Conservation (phyloP, 2,888 invertebrate genomes). For the Oxystoma pomonae region DNA sequence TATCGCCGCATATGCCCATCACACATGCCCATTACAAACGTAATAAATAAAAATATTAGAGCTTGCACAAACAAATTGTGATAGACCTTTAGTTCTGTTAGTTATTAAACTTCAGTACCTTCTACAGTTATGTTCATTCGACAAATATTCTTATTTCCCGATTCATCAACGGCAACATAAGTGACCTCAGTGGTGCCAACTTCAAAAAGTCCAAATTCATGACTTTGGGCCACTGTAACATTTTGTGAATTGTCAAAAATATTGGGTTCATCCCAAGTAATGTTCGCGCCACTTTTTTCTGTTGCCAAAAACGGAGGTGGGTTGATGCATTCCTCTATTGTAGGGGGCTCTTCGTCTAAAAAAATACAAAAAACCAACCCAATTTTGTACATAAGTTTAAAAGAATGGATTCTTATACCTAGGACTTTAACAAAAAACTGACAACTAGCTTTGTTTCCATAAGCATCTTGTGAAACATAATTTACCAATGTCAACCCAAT, state of each 20-base stretch:
- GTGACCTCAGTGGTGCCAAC: slow-evolving; percentile 54
- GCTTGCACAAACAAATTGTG: too few relatives aligned
- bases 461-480: slow-evolving; percentile 59
- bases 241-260: slow-evolving; percentile 56
- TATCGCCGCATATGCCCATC: too few relatives aligned
- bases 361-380: slow-evolving; percentile 8
- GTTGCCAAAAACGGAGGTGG: slow-evolving; percentile 51
- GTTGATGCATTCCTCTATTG: slow-evolving; percentile 55
- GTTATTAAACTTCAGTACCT: too few relatives aligned
- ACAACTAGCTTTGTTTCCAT: slow-evolving; percentile 58
- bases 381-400: not conserved
- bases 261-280: slow-evolving; percentile 58
- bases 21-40: too few relatives aligned
- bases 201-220: slow-evolving; percentile 50
- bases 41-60: too few relatives aligned
- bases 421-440: slow-evolving; percentile 55
- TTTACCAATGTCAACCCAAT: slow-evolving; percentile 57
- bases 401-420: slow-evolving; percentile 41
- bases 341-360: slow-evolving; percentile 55
- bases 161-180: slow-evolving; percentile 57
- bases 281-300: slow-evolving; percentile 43
- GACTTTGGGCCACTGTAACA: slow-evolving; percentile 42
- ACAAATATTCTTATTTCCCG: slow-evolving; percentile 57
- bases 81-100: too few relatives aligned
- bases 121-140: slow-evolving; percentile 57